phyloP scores from a whole-genome alignment of 30 jellyfish, hydroid and myxozoan species.

The Turritopsis rubra region DNA sequence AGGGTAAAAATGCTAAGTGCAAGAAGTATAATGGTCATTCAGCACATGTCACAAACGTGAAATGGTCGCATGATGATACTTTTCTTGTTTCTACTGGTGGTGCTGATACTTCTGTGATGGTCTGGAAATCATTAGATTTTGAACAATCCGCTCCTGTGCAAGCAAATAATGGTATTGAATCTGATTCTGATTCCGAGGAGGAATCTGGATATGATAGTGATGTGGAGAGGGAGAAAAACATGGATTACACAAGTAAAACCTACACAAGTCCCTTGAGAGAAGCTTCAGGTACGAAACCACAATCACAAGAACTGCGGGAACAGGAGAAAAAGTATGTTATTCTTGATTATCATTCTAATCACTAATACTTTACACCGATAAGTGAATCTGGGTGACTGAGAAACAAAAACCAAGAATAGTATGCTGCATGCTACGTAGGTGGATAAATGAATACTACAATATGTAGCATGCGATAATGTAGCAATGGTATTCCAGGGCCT shows the following conservation, averaged over 20 bases:
- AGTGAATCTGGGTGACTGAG: too few relatives aligned
- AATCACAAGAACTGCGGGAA: slow-evolving; percentile 35
- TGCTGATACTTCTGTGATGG: slow-evolving; percentile 90
- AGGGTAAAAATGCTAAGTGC: slow-evolving; percentile 85
- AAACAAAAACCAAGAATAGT: too few relatives aligned
- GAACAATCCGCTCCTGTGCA: slow-evolving; percentile 23
- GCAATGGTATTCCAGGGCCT: too few relatives aligned
- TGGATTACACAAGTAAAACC: slow-evolving; percentile 65
- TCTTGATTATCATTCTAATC: too few relatives aligned
- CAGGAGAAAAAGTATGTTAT: slow-evolving; percentile 47
- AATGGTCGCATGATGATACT: slow-evolving; percentile 87
- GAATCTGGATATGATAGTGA: slow-evolving; percentile 97
- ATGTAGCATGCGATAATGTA: too few relatives aligned
- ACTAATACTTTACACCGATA: too few relatives aligned
- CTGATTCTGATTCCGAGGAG: slow-evolving; percentile 89
- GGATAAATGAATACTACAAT: too few relatives aligned
- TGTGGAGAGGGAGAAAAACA: slow-evolving; percentile 88
- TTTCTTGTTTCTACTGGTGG: slow-evolving; percentile 82
- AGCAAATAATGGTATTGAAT: slow-evolving; percentile 23
- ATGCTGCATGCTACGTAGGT: too few relatives aligned
- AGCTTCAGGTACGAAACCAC: slow-evolving; percentile 76
- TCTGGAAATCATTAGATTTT: slow-evolving; percentile 63
- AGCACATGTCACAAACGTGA: slow-evolving; percentile 91
- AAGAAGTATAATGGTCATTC: slow-evolving; percentile 91
- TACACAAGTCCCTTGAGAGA: slow-evolving; percentile 61